Percentiles rank a stretch among this genome's conserved stretches.
Evolutionary conservation across 2,797 vertebrate species (phyloP).

Genomic region (Cuculus canorus): DNA sequence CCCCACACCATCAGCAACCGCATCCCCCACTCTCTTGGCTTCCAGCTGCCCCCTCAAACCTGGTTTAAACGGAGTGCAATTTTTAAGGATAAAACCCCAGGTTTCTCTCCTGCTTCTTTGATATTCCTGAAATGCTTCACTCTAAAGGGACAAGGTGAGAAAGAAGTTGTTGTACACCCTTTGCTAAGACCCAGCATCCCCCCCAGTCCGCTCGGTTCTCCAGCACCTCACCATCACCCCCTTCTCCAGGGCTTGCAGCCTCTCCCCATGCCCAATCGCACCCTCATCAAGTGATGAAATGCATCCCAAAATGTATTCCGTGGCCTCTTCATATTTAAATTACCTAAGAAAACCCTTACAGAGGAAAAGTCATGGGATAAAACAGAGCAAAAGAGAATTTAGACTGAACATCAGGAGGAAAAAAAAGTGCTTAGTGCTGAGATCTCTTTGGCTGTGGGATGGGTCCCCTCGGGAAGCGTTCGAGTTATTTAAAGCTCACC

Average conservation of each 20-base stretch:
- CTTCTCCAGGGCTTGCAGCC: neutral
- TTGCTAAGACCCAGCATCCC: neutral
- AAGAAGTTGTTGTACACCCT: rapidly evolving
- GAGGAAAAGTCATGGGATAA: neutral
- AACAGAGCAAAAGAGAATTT: neutral
- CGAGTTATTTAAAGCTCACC: slow-evolving; percentile 66
- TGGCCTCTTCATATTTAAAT: neutral
- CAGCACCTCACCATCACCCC: rapidly evolving
- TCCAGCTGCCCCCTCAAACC: neutral
- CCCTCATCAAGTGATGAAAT: neutral
- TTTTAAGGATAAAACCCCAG: neutral
- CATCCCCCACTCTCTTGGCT: rapidly evolving
- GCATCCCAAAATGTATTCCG: neutral
- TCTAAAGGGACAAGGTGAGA: neutral
- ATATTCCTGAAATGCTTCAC: neutral
- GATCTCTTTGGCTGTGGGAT: neutral
- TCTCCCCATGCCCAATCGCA: neutral
- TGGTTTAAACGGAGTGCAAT: neutral
- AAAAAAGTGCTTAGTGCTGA: slow-evolving; percentile 56
- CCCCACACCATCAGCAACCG: rapidly evolving
- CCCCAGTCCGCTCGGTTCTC: neutral
- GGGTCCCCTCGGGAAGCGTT: neutral
- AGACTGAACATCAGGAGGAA: neutral
- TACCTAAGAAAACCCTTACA: neutral
- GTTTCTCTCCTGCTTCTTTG: neutral